Conservation (phyloP, 2,797 vertebrate genomes). For the Hafferia zeledoni region DNA sequence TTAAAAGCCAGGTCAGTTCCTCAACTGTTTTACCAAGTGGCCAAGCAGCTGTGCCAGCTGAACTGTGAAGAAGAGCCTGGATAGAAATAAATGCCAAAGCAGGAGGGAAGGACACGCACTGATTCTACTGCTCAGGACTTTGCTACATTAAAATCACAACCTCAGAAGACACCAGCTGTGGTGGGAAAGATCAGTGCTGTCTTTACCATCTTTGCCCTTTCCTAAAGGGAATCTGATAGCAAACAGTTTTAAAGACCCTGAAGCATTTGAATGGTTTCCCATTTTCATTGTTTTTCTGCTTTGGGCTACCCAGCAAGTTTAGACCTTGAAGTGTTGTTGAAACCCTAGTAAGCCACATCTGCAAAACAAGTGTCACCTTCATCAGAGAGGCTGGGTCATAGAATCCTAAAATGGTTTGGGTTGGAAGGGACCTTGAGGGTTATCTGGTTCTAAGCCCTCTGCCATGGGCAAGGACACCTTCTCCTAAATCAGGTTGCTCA, state of each 20-base stretch:
- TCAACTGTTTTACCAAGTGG: background rate
- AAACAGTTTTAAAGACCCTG: background rate
- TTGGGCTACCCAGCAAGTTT: background rate
- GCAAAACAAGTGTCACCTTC: background rate
- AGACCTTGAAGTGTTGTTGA: background rate
- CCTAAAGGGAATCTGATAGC: background rate
- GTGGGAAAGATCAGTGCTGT: background rate
- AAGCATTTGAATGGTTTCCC: background rate
- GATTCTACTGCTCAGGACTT: constrained; percentile 40
- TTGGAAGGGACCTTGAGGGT: background rate
- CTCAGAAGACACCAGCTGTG: background rate
- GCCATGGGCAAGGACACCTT: background rate
- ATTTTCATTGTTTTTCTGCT: background rate
- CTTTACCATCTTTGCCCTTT: background rate
- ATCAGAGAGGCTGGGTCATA: background rate
- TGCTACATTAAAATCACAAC: background rate
- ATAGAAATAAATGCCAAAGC: constrained; percentile 34
- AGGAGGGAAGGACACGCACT: constrained; percentile 44
- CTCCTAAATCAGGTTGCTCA: background rate
- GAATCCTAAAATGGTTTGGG: background rate
- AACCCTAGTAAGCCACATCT: rapidly evolving
- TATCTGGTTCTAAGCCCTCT: background rate
- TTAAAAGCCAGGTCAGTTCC: background rate
- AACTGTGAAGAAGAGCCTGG: constrained; percentile 30
- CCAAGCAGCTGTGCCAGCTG: constrained; percentile 31